Evolutionary conservation across 2,797 vertebrate genomes (phyloP).

Genomic region (Trachops cirrhosus): DNA sequence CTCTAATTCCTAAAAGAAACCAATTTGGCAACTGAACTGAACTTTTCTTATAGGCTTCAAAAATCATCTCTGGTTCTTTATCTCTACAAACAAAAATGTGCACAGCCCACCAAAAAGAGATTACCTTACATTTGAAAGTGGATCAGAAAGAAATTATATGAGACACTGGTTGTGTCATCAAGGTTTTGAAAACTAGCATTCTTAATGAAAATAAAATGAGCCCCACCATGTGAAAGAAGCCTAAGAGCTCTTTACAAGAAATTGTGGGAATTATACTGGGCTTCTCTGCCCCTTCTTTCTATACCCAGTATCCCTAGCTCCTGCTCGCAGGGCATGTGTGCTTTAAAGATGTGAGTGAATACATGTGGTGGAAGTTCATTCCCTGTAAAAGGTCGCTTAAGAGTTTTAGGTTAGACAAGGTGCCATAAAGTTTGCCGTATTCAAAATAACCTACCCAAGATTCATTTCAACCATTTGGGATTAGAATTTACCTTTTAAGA

Average conservation of each 20-base stretch:
- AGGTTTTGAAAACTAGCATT: neutral
- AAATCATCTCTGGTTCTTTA: neutral
- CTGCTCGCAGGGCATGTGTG: neutral
- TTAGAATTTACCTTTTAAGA: conserved; percentile 11
- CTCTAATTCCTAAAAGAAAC: conserved; percentile 17
- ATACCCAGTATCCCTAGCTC: neutral
- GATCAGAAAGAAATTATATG: neutral
- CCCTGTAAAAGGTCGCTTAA: neutral
- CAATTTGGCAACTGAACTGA: neutral
- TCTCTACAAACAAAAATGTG: neutral
- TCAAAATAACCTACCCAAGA: neutral
- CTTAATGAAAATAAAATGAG: neutral
- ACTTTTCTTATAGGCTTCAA: neutral
- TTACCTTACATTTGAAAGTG: conserved; percentile 7
- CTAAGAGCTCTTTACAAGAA: neutral
- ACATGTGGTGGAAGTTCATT: neutral
- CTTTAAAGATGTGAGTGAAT: neutral
- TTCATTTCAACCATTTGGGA: neutral
- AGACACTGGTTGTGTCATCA: neutral
- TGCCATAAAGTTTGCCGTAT: neutral
- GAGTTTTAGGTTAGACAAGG: neutral
- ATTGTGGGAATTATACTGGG: neutral
- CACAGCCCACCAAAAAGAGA: neutral
- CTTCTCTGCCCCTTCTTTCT: neutral
- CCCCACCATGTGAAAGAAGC: neutral